Evolutionary conservation across 1,140 invertebrate genomes (phyloP).

Genomic region (Trichoplusia ni): DNA sequence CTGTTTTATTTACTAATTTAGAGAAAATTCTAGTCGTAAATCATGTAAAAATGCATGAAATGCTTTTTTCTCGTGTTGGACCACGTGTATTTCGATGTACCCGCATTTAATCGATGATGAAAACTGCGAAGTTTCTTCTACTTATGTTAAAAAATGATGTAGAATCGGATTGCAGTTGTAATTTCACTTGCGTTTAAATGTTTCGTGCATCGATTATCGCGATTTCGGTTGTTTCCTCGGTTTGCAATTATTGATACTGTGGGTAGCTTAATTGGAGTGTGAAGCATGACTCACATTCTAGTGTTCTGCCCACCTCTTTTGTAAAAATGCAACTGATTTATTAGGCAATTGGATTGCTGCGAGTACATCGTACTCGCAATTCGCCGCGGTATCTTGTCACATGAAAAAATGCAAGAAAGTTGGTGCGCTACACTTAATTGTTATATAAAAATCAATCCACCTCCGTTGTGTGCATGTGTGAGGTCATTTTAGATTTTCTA

Average conservation of each 20-base stretch:
- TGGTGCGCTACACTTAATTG: not conserved
- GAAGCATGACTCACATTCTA: slow-evolving; percentile 75
- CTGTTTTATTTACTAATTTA: slow-evolving; percentile 57
- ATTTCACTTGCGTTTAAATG: slow-evolving; percentile 67
- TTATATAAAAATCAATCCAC: slow-evolving; percentile 25
- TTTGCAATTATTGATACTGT: slow-evolving; percentile 71
- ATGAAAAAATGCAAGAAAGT: slow-evolving; percentile 17
- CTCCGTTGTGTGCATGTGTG: slow-evolving; percentile 24
- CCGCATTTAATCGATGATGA: slow-evolving; percentile 45
- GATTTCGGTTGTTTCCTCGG: slow-evolving; percentile 69
- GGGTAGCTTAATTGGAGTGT: slow-evolving; percentile 77
- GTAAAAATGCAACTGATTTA: slow-evolving; percentile 69
- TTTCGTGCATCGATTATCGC: slow-evolving; percentile 66
- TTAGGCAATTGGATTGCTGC: slow-evolving; percentile 46
- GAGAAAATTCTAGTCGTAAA: slow-evolving; percentile 36
- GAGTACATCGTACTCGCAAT: slow-evolving; percentile 12
- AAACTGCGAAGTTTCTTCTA: slow-evolving; percentile 32
- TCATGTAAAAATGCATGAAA: slow-evolving; percentile 23
- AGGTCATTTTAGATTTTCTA: slow-evolving; percentile 46
- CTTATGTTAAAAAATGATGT: slow-evolving; percentile 26
- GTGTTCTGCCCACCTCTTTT: slow-evolving; percentile 62
- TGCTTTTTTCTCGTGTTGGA: slow-evolving; percentile 28
- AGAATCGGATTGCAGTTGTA: slow-evolving; percentile 47
- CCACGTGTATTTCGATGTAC: slow-evolving; percentile 56
- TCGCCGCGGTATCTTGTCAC: not conserved